Evolutionary conservation across 2,888 invertebrate species (phyloP), one percentile per base, ranked within the genome.

Genomic region (Tigriopus californicus): DNA sequence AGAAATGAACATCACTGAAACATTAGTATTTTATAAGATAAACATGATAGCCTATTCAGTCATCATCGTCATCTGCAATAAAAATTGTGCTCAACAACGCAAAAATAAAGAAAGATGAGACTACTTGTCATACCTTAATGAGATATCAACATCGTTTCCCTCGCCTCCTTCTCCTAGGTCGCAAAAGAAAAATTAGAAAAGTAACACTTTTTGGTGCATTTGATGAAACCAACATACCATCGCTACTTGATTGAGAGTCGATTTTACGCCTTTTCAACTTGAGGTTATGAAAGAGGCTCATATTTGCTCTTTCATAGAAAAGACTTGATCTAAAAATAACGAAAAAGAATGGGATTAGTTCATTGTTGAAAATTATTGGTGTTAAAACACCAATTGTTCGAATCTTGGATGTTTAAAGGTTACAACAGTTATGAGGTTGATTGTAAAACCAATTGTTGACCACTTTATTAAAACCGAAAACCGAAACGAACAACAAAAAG

Each of bases 271-370:
- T 82, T 81, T 92, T 92, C 76, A 92, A 79, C 80, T 92, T 92
- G 79, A 91, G 83, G 80, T 91, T 90, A 82, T 91, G 90, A 80
- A 90, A 91, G 78, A 91, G 86, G 85, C 90, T 91, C 90, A 91
- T 91, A 33, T 33, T 79, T 64, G 33, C 33, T 33, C 33, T 8
- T 8, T 33, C 33, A 33, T 33, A 8, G 33, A 65, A 57, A 61
- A 61, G 53, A 59, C 62, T 47, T 64, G 33, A 33, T 33, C 33
- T 33, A 33, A 33, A 33, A 33, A n/a, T n/a, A 3, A 33, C 33
- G 33, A 33, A 33, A 33, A 33, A 33, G 8, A 5, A 33, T 33
- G n/a, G n/a, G n/a, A n/a, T n/a, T n/a, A n/a, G n/a, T n/a, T n/a
- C n/a, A n/a, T n/a, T n/a, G n/a, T n/a, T n/a, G n/a, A n/a, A n/a